These are phyloP conservation scores for Crocidura indochinensis DNA, from an alignment of 2,797 vertebrate genomes.

Conservation along the genomic window DNA sequence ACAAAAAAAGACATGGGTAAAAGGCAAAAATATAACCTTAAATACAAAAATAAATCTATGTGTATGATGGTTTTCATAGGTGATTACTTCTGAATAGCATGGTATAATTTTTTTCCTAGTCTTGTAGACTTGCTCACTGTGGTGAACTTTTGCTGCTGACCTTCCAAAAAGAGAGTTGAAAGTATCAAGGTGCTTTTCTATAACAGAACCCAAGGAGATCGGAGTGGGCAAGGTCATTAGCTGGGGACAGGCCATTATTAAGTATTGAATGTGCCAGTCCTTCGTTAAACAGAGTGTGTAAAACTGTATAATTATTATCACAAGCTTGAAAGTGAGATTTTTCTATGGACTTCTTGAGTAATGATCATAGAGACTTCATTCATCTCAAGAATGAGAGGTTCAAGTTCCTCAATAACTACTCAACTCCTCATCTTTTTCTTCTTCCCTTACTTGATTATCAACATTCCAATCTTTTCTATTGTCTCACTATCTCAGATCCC, in stretches of 20 bases:
- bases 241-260: not conserved
- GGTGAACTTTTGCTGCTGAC: too few species aligned
- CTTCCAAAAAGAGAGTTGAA: not conserved
- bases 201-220: not conserved
- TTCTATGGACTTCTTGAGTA: not conserved
- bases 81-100: constrained; percentile 1
- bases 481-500: not conserved
- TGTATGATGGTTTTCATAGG: not conserved
- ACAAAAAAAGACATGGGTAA: not conserved
- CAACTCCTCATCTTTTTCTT: not conserved
- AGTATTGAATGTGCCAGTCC: not conserved
- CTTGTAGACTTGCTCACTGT: too few species aligned
- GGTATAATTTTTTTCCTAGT: too few species aligned
- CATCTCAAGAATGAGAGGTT: not conserved
- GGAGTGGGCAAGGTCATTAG: fast-evolving
- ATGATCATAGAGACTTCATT: not conserved
- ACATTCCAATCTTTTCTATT: not conserved
- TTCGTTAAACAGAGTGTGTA: not conserved
- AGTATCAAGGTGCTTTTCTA: not conserved
- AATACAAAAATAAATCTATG: not conserved
- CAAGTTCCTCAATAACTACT: not conserved
- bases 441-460: not conserved
- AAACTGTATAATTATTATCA: not conserved
- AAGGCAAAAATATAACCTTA: not conserved
- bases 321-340: not conserved